Conservation (phyloP, 2,888 invertebrate genomes). For the Phrixothrix hirtus region DNA sequence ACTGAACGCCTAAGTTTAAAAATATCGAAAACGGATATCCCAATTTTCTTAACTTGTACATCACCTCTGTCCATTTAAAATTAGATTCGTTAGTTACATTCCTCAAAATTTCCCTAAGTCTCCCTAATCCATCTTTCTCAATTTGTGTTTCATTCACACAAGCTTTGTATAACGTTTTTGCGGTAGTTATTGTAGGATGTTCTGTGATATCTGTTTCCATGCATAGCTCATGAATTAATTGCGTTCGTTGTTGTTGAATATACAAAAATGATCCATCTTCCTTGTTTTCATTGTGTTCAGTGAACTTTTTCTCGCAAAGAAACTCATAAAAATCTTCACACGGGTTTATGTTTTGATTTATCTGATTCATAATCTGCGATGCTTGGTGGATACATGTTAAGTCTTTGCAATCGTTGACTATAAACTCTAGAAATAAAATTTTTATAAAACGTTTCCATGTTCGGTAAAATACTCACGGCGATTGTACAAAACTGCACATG, state of each 20-base stretch:
- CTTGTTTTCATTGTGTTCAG: not conserved
- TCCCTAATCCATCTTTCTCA: not conserved
- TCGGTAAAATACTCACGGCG: not conserved
- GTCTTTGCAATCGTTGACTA: not conserved
- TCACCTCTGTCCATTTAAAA: not conserved
- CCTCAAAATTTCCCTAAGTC: not conserved
- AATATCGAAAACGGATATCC: not conserved
- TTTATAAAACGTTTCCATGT: not conserved
- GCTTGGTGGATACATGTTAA: not conserved
- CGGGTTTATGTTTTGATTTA: constrained; percentile 30
- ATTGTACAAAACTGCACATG: not conserved
- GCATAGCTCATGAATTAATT: not conserved
- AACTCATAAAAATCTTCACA: constrained; percentile 40
- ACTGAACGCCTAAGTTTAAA: not conserved
- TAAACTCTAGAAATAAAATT: not conserved
- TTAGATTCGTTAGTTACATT: not conserved
- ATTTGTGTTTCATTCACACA: not conserved
- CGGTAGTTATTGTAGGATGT: not conserved
- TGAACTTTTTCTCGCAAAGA: constrained; percentile 4
- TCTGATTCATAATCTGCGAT: not conserved
- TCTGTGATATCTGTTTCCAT: not conserved
- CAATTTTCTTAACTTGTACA: not conserved
- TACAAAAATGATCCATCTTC: not conserved
- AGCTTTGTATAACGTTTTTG: not conserved
- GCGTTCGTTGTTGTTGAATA: not conserved